Base-by-base conservation (phyloP, 1,140 invertebrate species). In the Dreissena rostriformis region DNA sequence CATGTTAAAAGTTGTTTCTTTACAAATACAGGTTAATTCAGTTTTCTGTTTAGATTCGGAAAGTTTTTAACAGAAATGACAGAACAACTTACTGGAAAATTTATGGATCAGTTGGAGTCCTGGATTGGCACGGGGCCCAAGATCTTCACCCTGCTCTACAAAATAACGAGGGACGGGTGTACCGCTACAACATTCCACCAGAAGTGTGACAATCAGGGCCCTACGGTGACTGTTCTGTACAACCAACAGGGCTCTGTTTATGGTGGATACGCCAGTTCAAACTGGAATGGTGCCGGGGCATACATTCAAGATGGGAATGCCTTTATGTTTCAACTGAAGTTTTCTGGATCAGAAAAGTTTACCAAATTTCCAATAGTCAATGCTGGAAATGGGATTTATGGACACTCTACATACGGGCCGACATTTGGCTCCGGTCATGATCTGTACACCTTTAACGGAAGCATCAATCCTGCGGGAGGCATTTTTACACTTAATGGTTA, bases 271-370 rank as follows among this genome's bases (percentile, higher is more conserved):
- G 78, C 83, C 15, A 28, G 61, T 14, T n/a, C 70, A 55, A 28
- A 49, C 22, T 87, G 86, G 86, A 70, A 70, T 19, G 6, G 61
- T 19, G 49, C 28, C 10, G 63, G 63, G 24, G 29, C 28, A 19
- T 84, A 84, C 51, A 61, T 70, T 26, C 22, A 65, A 17, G 74
- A 85, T 70, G 65, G 39, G 2, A 78, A 68, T 12, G 83, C 87
- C 61, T 88, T 88, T 71, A 29, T 88, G 22, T 88, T 83, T 53
- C 76, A 65, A 14, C 24, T 86, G 72, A 15, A 67, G 11, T 85
- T 57, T 55, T 75, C 65, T 19, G 72, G 72, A 14, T 51, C 24
- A 17, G 28, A 15, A 22, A 72, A 28, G 49, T 6, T 24, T 15
- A 66, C 28, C 4, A 82, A 86, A 65, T 86, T 73, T 70, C 73